Percentiles rank a stretch among this genome's conserved stretches.
phyloP scores from a whole-genome alignment of 1,140 invertebrate species.

The Panulirus ornatus region DNA sequence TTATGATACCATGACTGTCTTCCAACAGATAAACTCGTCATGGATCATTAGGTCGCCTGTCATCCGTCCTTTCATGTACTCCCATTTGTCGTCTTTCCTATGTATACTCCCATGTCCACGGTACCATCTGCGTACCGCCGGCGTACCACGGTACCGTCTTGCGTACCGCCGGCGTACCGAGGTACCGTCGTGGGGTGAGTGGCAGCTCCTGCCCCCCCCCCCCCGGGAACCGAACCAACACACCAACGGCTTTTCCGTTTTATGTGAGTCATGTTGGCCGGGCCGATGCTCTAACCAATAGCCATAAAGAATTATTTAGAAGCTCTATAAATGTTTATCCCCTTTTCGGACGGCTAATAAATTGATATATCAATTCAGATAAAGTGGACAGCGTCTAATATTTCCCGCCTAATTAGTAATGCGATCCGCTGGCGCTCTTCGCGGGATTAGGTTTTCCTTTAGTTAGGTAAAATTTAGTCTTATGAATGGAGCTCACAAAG shows the following conservation, averaged over 20 bases:
- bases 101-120: no score
- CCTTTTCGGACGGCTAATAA: slow-evolving; percentile 49
- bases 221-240: background rate
- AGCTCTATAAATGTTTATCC: slow-evolving; percentile 71
- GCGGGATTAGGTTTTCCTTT: slow-evolving; percentile 55
- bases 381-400: slow-evolving; percentile 72
- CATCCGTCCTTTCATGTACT: no score
- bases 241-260: slow-evolving; percentile 43
- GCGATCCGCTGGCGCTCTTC: slow-evolving; percentile 60
- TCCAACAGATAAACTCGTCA: no score
- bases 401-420: slow-evolving; percentile 72
- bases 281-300: slow-evolving; percentile 67
- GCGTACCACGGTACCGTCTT: no score
- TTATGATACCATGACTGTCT: no score
- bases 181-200: no score
- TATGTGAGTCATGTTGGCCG: slow-evolving; percentile 61
- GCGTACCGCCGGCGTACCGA: no score
- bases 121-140: no score
- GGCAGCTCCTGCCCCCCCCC: background rate
- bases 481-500: slow-evolving; percentile 62
- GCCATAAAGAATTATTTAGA: slow-evolving; percentile 71
- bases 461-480: slow-evolving; percentile 59
- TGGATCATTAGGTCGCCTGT: no score
- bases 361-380: slow-evolving; percentile 73
- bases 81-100: no score